Evolutionary conservation across 2,797 vertebrate genomes (phyloP).

Genomic region (Allobates femoralis): DNA sequence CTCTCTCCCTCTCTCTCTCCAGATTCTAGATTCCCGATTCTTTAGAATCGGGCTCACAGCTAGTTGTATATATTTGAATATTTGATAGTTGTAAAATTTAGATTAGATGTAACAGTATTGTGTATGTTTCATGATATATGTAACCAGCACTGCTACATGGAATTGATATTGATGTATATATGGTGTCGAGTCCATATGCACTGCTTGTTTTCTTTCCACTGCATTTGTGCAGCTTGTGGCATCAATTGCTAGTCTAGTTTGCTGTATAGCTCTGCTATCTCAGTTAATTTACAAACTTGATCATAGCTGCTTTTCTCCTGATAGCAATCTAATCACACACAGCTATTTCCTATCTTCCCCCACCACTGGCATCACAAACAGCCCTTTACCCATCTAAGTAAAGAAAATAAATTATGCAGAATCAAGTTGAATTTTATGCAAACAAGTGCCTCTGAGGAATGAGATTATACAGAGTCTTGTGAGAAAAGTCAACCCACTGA

Average conservation of each 20-base stretch:
- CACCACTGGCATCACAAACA: slow-evolving; percentile 11
- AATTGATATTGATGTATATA: background rate
- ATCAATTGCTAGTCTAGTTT: background rate
- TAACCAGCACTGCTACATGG: too few species aligned
- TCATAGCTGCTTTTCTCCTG: background rate
- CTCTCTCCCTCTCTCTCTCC: too few species aligned
- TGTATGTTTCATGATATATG: too few species aligned
- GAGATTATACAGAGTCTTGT: slow-evolving; percentile 24
- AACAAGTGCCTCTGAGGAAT: slow-evolving; percentile 52
- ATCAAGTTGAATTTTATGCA: slow-evolving; percentile 49
- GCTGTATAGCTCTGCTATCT: background rate
- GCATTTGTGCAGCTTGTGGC: too few species aligned
- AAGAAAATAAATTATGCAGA: slow-evolving; percentile 59
- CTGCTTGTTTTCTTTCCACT: background rate
- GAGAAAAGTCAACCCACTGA: background rate
- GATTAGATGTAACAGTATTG: too few species aligned
- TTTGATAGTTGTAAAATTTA: too few species aligned
- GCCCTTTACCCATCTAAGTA: slow-evolving; percentile 34
- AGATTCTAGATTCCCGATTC: too few species aligned
- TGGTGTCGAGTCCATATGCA: background rate
- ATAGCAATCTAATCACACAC: background rate
- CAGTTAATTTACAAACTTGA: background rate
- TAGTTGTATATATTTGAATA: too few species aligned
- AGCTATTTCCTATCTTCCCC: background rate
- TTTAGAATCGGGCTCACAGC: too few species aligned